Conservation (phyloP, 2,888 invertebrate species). For the Epsilonema sp. region DNA sequence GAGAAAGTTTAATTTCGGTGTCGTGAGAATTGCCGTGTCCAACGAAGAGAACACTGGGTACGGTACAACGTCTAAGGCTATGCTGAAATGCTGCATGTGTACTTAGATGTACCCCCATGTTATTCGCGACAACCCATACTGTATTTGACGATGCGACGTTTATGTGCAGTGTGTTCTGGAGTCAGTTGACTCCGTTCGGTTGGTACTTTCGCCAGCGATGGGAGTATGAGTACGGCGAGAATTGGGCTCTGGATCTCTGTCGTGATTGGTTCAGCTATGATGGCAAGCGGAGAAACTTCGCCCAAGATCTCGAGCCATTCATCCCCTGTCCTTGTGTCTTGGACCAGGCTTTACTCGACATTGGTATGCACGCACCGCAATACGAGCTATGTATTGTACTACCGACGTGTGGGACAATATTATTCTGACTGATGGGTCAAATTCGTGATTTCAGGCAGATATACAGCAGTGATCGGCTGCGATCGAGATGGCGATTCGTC, state of each 20-base stretch:
- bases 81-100: not conserved
- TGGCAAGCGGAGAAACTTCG: constrained; percentile 19
- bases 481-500: constrained; percentile 66
- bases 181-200: constrained; percentile 63
- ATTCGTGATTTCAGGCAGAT: constrained; percentile 88
- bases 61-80: not conserved
- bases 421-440: too few species aligned
- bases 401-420: not conserved
- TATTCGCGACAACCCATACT: too few species aligned
- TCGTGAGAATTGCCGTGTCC: not conserved
- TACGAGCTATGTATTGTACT: not conserved
- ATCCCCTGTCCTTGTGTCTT: constrained; percentile 59
- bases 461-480: constrained; percentile 66
- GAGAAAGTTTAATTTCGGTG: not conserved
- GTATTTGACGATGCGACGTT: too few species aligned
- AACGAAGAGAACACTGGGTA: not conserved
- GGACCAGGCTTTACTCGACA: constrained; percentile 59
- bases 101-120: too few species aligned
- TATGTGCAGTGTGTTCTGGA: constrained; percentile 49
- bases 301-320: constrained; percentile 17
- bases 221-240: constrained; percentile 50
- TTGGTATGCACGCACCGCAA: too few species aligned
- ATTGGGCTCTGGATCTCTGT: constrained; percentile 62
- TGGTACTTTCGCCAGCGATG: constrained; percentile 81
- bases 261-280: constrained; percentile 42